Conservation (phyloP, 2,888 invertebrate species). For the Melipona beecheii region DNA sequence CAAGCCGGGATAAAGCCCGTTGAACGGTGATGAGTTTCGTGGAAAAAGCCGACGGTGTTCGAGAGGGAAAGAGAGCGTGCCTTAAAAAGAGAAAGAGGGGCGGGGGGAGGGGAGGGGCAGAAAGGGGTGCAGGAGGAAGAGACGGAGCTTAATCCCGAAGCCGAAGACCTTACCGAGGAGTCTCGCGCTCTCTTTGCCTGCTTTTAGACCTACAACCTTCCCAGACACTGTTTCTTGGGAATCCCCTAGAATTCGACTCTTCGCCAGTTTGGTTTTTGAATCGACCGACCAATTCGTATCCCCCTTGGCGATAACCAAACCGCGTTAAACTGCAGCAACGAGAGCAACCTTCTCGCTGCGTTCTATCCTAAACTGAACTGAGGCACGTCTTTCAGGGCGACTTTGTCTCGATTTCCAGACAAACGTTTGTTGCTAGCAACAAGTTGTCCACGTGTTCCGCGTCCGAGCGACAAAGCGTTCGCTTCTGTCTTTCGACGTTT, state of each 20-base stretch:
- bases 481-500: too few relatives aligned
- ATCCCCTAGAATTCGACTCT: conserved; percentile 60
- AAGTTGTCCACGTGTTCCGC: too few relatives aligned
- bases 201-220: conserved; percentile 54
- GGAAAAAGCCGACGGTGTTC: conserved; percentile 70
- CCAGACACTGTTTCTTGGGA: conserved; percentile 56
- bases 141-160: conserved; percentile 67
- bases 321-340: background rate
- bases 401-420: too few relatives aligned
- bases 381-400: too few relatives aligned
- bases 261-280: conserved; percentile 37
- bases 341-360: too few relatives aligned
- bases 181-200: conserved; percentile 51
- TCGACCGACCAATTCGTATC: background rate
- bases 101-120: conserved; percentile 37
- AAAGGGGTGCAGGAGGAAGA: conserved; percentile 39
- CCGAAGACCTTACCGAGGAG: conserved; percentile 58
- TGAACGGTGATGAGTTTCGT: conserved; percentile 76
- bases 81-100: background rate
- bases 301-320: background rate
- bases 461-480: too few relatives aligned
- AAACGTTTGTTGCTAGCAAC: too few relatives aligned
- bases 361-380: too few relatives aligned
- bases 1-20: conserved; percentile 73
- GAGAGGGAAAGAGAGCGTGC: conserved; percentile 49